Conservation (phyloP, 2,113 vertebrate genomes). For the Microcebus griseorufus region DNA sequence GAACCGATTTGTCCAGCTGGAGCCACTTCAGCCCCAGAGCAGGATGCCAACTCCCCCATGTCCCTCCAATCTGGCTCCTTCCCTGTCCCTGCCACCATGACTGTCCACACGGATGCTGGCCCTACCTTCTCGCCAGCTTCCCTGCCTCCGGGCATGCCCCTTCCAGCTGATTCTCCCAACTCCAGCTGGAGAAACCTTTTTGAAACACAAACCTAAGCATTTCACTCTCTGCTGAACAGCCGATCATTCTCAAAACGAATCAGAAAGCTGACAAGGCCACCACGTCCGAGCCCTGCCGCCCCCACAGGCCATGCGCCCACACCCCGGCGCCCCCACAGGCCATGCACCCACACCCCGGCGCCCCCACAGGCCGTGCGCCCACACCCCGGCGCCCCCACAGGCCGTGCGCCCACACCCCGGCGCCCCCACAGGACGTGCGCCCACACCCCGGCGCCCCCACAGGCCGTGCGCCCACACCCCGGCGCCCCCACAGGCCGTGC, state of each 20-base stretch:
- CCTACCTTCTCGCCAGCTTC: not conserved
- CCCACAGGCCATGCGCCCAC: accelerated
- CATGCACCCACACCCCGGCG: not conserved
- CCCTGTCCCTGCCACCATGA: not conserved
- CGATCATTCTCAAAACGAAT: not conserved
- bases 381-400: not conserved
- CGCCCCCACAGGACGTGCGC: too few relatives aligned
- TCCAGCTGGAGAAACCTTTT: not conserved
- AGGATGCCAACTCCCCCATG: not conserved
- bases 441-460: too few relatives aligned
- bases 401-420: not conserved
- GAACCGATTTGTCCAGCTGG: not conserved
- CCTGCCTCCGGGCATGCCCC: not conserved
- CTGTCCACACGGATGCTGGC: accelerated
- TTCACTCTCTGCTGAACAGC: not conserved
- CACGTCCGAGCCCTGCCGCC: not conserved
- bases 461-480: too few relatives aligned
- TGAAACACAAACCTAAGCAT: not conserved
- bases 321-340: too few relatives aligned
- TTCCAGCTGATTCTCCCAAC: not conserved
- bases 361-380: too few relatives aligned
- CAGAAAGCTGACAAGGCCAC: not conserved
- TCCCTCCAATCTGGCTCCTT: not conserved
- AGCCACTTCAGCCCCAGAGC: not conserved
- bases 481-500: too few relatives aligned